Percentiles rank a stretch among this genome's conserved stretches.
These are phyloP conservation scores for Ellobius talpinus DNA, from an alignment of 2,113 vertebrate genomes.

Conservation along the genomic window DNA sequence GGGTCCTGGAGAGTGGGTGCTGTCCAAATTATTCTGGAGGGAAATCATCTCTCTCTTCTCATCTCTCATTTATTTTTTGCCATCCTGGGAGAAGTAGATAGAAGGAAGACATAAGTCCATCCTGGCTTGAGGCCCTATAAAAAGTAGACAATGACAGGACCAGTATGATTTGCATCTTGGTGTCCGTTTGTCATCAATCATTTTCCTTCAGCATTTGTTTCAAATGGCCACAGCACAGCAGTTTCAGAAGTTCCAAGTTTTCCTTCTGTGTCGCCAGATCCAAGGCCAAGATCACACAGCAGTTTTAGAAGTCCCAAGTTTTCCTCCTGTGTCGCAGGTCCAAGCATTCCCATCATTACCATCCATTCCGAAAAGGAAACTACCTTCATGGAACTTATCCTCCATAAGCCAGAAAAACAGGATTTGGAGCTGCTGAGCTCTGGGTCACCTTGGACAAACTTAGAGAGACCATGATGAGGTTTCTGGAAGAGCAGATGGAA, in stretches of 20 bases:
- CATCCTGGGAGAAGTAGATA: neutral
- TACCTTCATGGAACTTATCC: neutral
- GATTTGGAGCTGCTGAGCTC: neutral
- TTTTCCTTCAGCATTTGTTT: neutral
- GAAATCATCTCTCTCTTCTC: neutral
- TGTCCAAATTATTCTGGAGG: neutral
- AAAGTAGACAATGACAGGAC: neutral
- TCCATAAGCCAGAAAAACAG: neutral
- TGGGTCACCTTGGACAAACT: neutral
- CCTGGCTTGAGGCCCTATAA: rapidly evolving
- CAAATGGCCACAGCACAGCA: neutral
- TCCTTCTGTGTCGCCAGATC: neutral
- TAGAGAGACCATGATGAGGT: neutral
- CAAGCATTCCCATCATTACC: neutral
- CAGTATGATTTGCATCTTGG: neutral
- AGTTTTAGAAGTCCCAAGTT: neutral
- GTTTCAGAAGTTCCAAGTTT: neutral
- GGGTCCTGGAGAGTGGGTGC: neutral
- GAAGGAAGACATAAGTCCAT: neutral
- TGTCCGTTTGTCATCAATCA: neutral
- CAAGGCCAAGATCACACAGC: neutral
- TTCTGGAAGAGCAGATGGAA: neutral
- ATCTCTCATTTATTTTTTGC: neutral
- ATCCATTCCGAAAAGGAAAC: neutral
- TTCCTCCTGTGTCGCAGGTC: neutral